Conservation (phyloP, 2,797 vertebrate genomes). For the Sebastes taczanowskii region DNA sequence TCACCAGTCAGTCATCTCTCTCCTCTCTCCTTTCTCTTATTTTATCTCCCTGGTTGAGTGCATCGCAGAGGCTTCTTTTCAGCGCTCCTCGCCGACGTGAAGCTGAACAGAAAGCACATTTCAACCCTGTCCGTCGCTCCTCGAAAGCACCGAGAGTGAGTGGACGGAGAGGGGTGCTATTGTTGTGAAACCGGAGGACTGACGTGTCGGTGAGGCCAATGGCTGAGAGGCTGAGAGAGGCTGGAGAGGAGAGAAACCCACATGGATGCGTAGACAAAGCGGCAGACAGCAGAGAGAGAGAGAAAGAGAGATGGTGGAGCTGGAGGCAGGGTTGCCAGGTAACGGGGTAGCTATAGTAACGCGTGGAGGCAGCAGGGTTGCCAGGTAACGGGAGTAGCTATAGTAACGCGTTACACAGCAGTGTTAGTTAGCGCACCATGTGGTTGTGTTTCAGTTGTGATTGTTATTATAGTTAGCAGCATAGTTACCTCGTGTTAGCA, state of each 20-base stretch:
- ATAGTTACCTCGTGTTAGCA: neutral
- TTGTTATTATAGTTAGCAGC: neutral
- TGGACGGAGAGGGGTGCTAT: conserved; percentile 38
- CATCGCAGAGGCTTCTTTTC: conserved; percentile 56
- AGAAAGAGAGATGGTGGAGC: conserved; percentile 3
- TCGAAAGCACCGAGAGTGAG: conserved; percentile 48
- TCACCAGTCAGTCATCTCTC: conserved; percentile 83
- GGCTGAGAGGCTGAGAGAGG: conserved; percentile 50
- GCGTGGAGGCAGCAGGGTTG: neutral
- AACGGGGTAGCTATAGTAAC: conserved; percentile 27
- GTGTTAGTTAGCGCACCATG: too few species aligned
- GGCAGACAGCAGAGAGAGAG: conserved; percentile 17
- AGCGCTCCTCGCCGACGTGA: conserved; percentile 54
- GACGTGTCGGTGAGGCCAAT: conserved; percentile 71
- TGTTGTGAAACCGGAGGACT: conserved; percentile 74
- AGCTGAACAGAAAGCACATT: conserved; percentile 35
- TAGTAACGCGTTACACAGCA: too few species aligned
- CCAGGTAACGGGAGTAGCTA: too few species aligned
- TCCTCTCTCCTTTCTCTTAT: conserved; percentile 48
- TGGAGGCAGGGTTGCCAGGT: conserved; percentile 11
- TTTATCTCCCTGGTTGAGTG: conserved; percentile 65
- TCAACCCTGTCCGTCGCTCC: conserved; percentile 44
- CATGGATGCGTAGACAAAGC: conserved; percentile 62
- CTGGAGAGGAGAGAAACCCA: conserved; percentile 34
- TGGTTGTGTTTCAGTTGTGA: too few species aligned